Percentiles rank a stretch among this genome's conserved stretches.
phyloP scores from a whole-genome alignment of 2,888 invertebrate genomes.

The Phragmatobia fuliginosa region DNA sequence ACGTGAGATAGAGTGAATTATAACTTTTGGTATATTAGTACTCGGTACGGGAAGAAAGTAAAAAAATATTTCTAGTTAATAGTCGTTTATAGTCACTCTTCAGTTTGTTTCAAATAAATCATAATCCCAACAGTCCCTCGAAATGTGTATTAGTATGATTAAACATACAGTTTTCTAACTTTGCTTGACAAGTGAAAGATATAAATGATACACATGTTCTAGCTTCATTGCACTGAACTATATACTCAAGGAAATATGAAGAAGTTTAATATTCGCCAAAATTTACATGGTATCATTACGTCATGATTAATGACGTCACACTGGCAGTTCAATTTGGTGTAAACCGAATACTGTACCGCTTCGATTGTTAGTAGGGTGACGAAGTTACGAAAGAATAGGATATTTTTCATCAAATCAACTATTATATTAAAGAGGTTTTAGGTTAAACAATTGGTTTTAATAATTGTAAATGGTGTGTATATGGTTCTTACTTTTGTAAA shows the following conservation, averaged over 20 bases:
- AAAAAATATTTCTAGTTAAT: too few species aligned
- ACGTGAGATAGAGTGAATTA: too few species aligned
- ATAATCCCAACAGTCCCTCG: not conserved
- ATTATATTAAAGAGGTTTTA: not conserved
- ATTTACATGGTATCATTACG: conserved; percentile 76
- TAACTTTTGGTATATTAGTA: too few species aligned
- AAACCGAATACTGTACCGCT: conserved; percentile 61
- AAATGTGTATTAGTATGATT: conserved; percentile 10
- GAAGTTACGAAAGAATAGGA: not conserved
- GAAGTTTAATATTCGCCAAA: conserved; percentile 61
- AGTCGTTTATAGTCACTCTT: too few species aligned
- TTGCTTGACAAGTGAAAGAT: conserved; percentile 33
- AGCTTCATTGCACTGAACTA: conserved; percentile 42
- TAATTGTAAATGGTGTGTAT: too few species aligned
- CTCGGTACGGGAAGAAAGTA: too few species aligned
- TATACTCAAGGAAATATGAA: conserved; percentile 66
- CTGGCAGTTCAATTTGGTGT: conserved; percentile 76
- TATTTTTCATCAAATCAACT: not conserved
- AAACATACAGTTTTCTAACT: conserved; percentile 5
- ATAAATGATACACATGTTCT: conserved; percentile 41
- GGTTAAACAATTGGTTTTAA: not conserved
- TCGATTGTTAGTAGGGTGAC: conserved; percentile 60
- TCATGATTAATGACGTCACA: conserved; percentile 66
- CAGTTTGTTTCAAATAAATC: not conserved
- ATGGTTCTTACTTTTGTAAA: too few species aligned